phyloP scores from a whole-genome alignment of 2,888 invertebrate species.

The Uropetala carovei region DNA sequence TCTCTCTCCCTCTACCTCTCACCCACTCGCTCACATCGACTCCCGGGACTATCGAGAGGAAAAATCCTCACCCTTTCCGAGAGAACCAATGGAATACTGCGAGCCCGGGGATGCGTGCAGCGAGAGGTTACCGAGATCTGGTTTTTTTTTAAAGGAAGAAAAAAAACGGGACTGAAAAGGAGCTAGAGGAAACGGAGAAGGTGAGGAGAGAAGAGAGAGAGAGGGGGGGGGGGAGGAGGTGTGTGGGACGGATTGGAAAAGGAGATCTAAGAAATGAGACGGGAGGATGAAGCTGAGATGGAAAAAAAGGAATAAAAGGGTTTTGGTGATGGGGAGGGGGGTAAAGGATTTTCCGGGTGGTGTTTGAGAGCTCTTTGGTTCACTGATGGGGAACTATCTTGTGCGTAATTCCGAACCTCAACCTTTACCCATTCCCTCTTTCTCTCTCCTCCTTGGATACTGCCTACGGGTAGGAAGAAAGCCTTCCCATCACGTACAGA shows the following conservation, averaged over 20 bases:
- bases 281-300: not conserved
- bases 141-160: too few species aligned
- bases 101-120: not conserved
- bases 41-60: not conserved
- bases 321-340: not conserved
- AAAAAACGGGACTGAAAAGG: not conserved
- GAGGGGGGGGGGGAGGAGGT: not conserved
- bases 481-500: not conserved
- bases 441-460: not conserved
- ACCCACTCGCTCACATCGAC: not conserved
- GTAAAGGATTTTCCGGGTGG: not conserved
- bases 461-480: too few species aligned
- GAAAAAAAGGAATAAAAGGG: not conserved
- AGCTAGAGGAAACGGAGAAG: not conserved
- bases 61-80: not conserved
- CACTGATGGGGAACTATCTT: not conserved
- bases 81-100: not conserved
- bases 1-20: too few species aligned
- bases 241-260: not conserved
- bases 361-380: not conserved
- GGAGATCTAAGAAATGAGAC: not conserved
- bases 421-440: not conserved
- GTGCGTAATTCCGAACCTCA: not conserved
- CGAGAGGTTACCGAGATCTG: not conserved
- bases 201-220: not conserved